Evolutionary conservation across 2,113 vertebrate species (phyloP).

Genomic region (Cynoglossus semilaevis): DNA sequence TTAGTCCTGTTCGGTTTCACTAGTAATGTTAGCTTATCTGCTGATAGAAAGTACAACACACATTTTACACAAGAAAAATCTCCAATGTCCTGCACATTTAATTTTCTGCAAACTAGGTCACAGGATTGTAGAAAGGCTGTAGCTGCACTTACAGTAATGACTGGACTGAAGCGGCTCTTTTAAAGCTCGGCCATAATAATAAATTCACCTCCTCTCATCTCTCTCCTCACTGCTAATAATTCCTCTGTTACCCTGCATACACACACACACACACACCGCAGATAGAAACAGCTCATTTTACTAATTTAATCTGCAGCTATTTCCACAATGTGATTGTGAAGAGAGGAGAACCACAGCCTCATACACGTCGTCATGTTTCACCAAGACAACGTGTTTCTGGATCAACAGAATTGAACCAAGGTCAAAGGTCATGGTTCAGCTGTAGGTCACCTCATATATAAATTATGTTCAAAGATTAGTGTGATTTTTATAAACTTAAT

Average conservation of each 20-base stretch:
- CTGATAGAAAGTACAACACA: conserved; percentile 18
- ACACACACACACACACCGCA: background rate
- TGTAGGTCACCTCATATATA: background rate
- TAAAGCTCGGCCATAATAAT: conserved; percentile 15
- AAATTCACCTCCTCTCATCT: conserved; percentile 15
- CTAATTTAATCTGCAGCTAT: conserved; percentile 69
- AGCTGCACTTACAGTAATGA: conserved; percentile 25
- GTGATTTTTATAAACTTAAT: background rate
- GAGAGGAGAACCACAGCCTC: conserved; percentile 14
- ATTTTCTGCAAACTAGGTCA: conserved; percentile 27
- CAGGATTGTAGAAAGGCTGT: conserved; percentile 12
- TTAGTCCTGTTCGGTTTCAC: conserved; percentile 42
- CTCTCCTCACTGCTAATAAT: conserved; percentile 14
- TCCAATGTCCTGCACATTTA: background rate
- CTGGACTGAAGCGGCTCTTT: conserved; percentile 12
- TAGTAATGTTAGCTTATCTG: conserved; percentile 35
- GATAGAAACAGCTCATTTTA: conserved; percentile 31
- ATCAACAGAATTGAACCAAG: conserved; percentile 3
- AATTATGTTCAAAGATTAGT: background rate
- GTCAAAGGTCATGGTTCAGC: conserved; percentile 25
- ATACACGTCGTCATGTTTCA: conserved; percentile 20
- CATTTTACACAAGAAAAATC: conserved; percentile 1
- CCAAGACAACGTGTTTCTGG: conserved; percentile 13
- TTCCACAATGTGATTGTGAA: conserved; percentile 53
- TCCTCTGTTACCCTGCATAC: conserved; percentile 7